Percentiles rank a stretch among this genome's conserved stretches.
These are phyloP conservation scores for Bombus ignitus DNA, from an alignment of 1,140 invertebrate species.

Conservation along the genomic window DNA sequence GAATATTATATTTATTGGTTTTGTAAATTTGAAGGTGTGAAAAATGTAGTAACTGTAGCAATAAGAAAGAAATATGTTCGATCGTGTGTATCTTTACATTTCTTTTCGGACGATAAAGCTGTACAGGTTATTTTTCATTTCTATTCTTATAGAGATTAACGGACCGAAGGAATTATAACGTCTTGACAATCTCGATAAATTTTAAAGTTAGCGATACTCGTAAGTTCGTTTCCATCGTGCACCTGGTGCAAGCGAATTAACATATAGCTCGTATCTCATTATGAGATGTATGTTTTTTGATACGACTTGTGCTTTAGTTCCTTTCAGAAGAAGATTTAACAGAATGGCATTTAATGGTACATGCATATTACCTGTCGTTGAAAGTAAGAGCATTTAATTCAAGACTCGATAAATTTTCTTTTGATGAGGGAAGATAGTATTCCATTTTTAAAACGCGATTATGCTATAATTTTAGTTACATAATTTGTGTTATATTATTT, in stretches of 20 bases:
- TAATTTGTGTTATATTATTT: neutral
- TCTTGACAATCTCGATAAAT: slow-evolving; percentile 11
- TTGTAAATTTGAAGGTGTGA: too few species aligned
- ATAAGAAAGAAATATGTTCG: too few species aligned
- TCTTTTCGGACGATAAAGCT: too few species aligned
- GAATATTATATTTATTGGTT: too few species aligned
- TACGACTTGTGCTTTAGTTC: neutral
- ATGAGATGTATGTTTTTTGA: slow-evolving; percentile 13
- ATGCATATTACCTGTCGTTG: neutral
- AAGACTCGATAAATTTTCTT: neutral
- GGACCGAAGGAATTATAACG: slow-evolving; percentile 3
- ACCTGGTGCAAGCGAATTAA: neutral
- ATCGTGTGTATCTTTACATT: too few species aligned
- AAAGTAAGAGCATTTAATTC: neutral
- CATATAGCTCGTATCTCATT: neutral
- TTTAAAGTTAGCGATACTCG: slow-evolving; percentile 1
- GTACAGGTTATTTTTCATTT: too few species aligned
- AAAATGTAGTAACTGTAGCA: too few species aligned
- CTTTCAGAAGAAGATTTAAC: neutral
- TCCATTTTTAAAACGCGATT: neutral
- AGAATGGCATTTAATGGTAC: too few species aligned
- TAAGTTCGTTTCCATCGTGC: neutral
- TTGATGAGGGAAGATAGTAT: neutral
- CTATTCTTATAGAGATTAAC: neutral
- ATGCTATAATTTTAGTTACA: neutral